Evolutionary conservation across 1,140 invertebrate genomes (phyloP), one percentile per base, ranked within the genome.

Genomic region (Ylistrum balloti): DNA sequence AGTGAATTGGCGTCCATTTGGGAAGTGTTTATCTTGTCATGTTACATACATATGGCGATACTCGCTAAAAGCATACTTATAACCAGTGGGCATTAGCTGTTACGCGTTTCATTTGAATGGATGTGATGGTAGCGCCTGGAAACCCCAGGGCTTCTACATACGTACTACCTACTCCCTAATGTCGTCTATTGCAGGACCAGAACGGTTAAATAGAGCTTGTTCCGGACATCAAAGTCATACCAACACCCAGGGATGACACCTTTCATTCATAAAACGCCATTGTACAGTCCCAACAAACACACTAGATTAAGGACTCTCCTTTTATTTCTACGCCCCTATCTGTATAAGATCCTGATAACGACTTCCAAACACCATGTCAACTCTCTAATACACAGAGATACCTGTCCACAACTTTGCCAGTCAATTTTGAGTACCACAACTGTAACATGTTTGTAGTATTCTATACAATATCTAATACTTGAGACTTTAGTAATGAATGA

Each of bases 181-280:
- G 56, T n/a, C 28, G 56, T 74, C n/a, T 74, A 74, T 28, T 74
- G 56, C 56, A 74, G 28, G 22, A 74, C 9, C 22, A 74, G 56
- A 74, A 74, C 56, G 56, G 56, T 74, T 28, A 74, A 74, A 74
- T 7, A 74, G 56, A 74, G n/a, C 28, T 5, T 74, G n/a, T 74
- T 74, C 15, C n/a, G 22, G 22, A 74, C 56, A 74, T 74, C 56
- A 74, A 74, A 74, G 56, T 28, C 22, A 1, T 28, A 22, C 1
- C 2, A 17, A 5, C 11, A 28, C 22, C n/a, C 17, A 9, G 0
- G n/a, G 56, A 74, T 28, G 56, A n/a, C 56, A 28, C n/a, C 28
- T 28, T 74, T 74, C 56, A 74, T 74, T 74, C 56, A 74, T 74
- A 74, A 45, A 3, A 74, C 56, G 56, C 22, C 56, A 74, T 74